These are phyloP conservation scores for Leptodirus hochenwartii DNA, from an alignment of 2,888 invertebrate species.

Conservation along the genomic window DNA sequence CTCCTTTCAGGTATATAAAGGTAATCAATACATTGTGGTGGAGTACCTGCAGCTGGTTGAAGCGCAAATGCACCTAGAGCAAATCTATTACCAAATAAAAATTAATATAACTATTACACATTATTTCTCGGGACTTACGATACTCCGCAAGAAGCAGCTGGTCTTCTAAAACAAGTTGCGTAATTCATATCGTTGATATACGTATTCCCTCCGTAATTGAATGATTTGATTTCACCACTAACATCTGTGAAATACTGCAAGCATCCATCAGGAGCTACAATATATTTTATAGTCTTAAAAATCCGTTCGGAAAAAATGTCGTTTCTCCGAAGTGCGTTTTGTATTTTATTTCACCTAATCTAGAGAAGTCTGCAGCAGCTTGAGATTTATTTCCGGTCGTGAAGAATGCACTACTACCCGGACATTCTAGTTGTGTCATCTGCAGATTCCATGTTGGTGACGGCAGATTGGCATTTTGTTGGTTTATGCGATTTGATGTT, in stretches of 20 bases:
- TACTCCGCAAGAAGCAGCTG: slow-evolving; percentile 8
- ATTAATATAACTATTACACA: no score
- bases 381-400: slow-evolving; percentile 8
- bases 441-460: slow-evolving; percentile 34
- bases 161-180: slow-evolving; percentile 42
- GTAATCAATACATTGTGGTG: no score
- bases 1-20: no score
- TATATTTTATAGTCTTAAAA: no score
- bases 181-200: slow-evolving; percentile 40
- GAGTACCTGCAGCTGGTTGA: no score
- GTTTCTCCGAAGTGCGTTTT: no score
- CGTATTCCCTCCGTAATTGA: slow-evolving; percentile 17
- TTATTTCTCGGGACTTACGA: slow-evolving; percentile 5
- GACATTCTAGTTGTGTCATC: slow-evolving; percentile 26
- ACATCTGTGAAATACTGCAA: slow-evolving; percentile 44
- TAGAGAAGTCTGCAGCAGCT: slow-evolving; percentile 12
- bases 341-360: no score
- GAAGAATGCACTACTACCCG: slow-evolving; percentile 11
- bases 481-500: slow-evolving; percentile 1
- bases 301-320: no score
- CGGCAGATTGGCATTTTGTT: neutral
- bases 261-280: slow-evolving; percentile 42
- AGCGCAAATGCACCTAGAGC: no score
- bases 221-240: slow-evolving; percentile 36
- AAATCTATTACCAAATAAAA: no score